phyloP scores from a whole-genome alignment of 2,888 invertebrate genomes.

The Leptura quadrifasciata region DNA sequence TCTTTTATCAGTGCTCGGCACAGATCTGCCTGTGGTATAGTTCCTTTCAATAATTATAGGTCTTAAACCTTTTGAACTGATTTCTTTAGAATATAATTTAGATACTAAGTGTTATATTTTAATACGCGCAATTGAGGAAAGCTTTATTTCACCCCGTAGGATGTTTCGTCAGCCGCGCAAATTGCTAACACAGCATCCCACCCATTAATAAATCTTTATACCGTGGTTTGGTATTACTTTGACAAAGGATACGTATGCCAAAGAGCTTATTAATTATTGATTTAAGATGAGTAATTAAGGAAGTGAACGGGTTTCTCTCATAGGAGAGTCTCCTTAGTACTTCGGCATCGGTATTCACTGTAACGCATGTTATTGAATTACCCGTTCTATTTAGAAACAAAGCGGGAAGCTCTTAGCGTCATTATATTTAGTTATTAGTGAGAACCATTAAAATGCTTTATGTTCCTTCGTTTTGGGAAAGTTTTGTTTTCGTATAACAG shows the following conservation, averaged over 20 bases:
- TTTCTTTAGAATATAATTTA: too few species aligned
- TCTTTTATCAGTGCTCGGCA: too few species aligned
- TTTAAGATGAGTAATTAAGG: conserved; percentile 32
- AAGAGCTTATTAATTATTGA: conserved; percentile 36
- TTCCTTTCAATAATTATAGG: too few species aligned
- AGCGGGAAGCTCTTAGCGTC: conserved; percentile 40
- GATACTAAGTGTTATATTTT: too few species aligned
- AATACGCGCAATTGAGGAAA: too few species aligned
- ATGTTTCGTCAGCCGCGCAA: neutral
- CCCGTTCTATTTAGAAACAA: conserved; percentile 45
- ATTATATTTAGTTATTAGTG: conserved; percentile 23
- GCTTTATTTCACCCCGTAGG: too few species aligned
- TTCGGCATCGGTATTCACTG: conserved; percentile 43
- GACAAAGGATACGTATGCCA: conserved; percentile 9
- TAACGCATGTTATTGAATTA: conserved; percentile 47
- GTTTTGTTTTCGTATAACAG: neutral
- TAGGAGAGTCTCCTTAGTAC: conserved; percentile 9
- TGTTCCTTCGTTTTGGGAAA: conserved; percentile 12
- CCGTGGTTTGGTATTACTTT: neutral
- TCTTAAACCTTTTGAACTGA: too few species aligned
- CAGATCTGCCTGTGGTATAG: too few species aligned
- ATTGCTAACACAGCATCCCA: neutral
- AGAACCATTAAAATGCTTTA: neutral
- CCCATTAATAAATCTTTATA: neutral
- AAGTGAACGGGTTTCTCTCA: conserved; percentile 30